Conservation (phyloP, 1,140 invertebrate genomes). For the Sarcophaga peregrina region DNA sequence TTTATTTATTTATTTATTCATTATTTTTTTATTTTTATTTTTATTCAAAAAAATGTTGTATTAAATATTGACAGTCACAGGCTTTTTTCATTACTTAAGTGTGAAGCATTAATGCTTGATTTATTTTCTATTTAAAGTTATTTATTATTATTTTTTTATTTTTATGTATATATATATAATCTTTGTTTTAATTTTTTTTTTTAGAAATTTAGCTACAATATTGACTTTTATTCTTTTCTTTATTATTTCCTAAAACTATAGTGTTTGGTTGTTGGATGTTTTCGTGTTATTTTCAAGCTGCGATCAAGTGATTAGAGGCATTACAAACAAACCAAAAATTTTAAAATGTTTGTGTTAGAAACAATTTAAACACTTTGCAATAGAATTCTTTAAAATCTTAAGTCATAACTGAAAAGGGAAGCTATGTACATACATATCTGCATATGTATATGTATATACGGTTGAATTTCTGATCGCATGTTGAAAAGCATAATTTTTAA, state of each 20-base stretch:
- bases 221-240: slow-evolving; percentile 30
- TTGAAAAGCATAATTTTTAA: no score
- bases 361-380: no score
- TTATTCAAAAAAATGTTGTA: slow-evolving; percentile 24
- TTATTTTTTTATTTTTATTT: slow-evolving; percentile 36
- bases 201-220: slow-evolving; percentile 46
- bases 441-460: no score
- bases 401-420: no score
- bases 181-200: slow-evolving; percentile 51
- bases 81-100: slow-evolving; percentile 51
- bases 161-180: slow-evolving; percentile 46
- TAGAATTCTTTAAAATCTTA: no score
- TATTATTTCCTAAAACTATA: slow-evolving; percentile 44
- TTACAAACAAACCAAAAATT: no score
- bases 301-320: no score
- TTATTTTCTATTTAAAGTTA: no score
- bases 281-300: no score
- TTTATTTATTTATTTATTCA: slow-evolving; percentile 37
- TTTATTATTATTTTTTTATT: slow-evolving; percentile 45
- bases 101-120: slow-evolving; percentile 56
- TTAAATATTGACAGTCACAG: slow-evolving; percentile 65
- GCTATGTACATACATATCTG: no score
- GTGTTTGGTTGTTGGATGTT: neutral
- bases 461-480: no score
- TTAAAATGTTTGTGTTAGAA: no score